Evolutionary conservation across 1,140 invertebrate genomes (phyloP), one percentile per base, ranked within the genome.

Genomic region (Teleopsis dalmanni): DNA sequence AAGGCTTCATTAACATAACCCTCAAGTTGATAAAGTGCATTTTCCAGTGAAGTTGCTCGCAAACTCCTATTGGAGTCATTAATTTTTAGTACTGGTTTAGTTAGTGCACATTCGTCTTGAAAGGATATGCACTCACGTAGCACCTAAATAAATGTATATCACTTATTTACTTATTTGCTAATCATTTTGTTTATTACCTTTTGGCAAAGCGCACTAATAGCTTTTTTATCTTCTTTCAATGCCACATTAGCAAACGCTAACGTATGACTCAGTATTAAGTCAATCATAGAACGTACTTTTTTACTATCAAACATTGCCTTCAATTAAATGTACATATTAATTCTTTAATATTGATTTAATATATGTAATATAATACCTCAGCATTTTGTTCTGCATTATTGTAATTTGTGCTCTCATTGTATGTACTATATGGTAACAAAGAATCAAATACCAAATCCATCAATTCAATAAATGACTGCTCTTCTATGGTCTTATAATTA

Each of bases 171-270:
- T 25, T 25, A 41, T 6, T n/a, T 19, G 11, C 18, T 27, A 16
- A 19, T 1, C 2, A 43, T 21, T n/a, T 9, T 9, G 14, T 23
- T 4, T 11, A 11, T 23, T 43, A 62, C 64, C 56, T 66, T 69
- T 41, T 69, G 65, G 18, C 65, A 69, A 0, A 69, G 49, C 1
- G 65, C 63, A 55, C 60, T 69, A 0, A 69, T 40, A 2, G 58
- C 65, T n/a, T 52, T 57, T 42, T 69, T 69, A 44, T 69, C 65
- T 26, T 61, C 48, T 2, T 58, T 38, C 22, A 69, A 23, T 1
- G 65, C 58, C 2, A 69, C 65, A 61, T 69, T 69, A 5, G 65
- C 65, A 37, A 69, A 63, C 0, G 62, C 60, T 21, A 69, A 42
- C 3, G 61, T 50, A 36, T 69, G 65, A 4, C 65, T 53, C 4